Conservation (phyloP, 2,797 vertebrate species). For the Gallirallus australis region DNA sequence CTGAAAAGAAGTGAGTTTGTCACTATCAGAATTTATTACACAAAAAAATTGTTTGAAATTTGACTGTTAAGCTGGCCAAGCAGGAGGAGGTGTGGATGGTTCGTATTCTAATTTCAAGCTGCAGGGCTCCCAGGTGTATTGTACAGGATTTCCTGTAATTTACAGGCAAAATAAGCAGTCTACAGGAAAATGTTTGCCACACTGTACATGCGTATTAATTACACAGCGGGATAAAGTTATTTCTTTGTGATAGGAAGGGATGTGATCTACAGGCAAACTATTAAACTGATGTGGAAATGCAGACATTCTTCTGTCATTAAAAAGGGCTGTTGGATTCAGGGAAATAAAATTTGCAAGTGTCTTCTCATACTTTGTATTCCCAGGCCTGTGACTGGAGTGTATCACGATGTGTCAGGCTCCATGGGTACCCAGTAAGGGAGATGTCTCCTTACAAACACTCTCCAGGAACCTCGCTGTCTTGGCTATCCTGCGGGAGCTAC, state of each 20-base stretch:
- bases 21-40: constrained; percentile 60
- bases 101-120: constrained; percentile 82
- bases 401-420: background rate
- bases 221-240: constrained; percentile 82
- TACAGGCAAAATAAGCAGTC: constrained; percentile 82
- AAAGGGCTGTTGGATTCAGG: constrained; percentile 23
- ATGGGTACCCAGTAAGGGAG: fast-evolving
- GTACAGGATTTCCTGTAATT: constrained; percentile 83
- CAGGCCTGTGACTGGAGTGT: background rate
- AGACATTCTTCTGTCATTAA: constrained; percentile 65
- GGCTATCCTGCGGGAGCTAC: background rate
- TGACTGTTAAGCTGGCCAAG: constrained; percentile 67
- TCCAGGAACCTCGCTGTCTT: fast-evolving
- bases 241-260: constrained; percentile 79
- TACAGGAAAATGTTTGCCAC: constrained; percentile 78
- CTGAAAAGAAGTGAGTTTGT: constrained; percentile 46
- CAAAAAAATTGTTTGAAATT: constrained; percentile 57
- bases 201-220: constrained; percentile 80
- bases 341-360: constrained; percentile 32
- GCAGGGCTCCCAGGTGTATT: constrained; percentile 81
- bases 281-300: constrained; percentile 60
- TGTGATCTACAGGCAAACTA: constrained; percentile 72
- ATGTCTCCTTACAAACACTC: background rate
- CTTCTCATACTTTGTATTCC: constrained; percentile 4
- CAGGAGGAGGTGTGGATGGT: constrained; percentile 73